Conservation (phyloP, 2,797 vertebrate genomes). For the Megalops cyprinoides region DNA sequence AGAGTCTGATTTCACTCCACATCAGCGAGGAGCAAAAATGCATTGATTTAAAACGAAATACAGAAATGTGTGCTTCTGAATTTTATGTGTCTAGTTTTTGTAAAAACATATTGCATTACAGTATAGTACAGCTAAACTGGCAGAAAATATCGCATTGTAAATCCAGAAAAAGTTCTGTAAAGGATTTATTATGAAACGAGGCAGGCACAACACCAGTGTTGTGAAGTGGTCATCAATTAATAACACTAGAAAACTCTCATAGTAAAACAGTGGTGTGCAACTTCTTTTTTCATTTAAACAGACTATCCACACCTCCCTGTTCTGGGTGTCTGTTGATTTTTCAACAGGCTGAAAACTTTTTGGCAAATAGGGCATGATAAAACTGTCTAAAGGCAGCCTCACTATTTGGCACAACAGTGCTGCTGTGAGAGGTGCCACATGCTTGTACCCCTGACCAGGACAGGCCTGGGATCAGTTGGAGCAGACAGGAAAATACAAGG, state of each 20-base stretch:
- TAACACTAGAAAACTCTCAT: background rate
- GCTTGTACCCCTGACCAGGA: too few species aligned
- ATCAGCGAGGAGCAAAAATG: background rate
- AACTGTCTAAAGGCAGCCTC: background rate
- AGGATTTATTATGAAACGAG: too few species aligned
- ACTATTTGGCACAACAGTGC: background rate
- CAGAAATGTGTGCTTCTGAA: too few species aligned
- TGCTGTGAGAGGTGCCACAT: background rate
- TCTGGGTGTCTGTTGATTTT: background rate
- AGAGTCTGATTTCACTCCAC: background rate
- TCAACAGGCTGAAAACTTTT: background rate
- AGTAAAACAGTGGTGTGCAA: too few species aligned
- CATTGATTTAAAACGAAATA: background rate
- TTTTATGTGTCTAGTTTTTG: too few species aligned
- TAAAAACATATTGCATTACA: too few species aligned
- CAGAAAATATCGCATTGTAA: too few species aligned
- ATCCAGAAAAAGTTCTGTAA: too few species aligned
- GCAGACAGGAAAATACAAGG: background rate
- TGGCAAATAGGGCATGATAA: background rate
- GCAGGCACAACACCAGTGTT: too few species aligned
- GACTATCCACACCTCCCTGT: background rate
- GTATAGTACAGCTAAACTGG: too few species aligned
- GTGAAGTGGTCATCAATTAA: background rate
- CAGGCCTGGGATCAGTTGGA: background rate
- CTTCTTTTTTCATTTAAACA: too few species aligned